These are phyloP conservation scores for Drosophila conformis DNA, from an alignment of 2,888 invertebrate species.

Conservation along the genomic window DNA sequence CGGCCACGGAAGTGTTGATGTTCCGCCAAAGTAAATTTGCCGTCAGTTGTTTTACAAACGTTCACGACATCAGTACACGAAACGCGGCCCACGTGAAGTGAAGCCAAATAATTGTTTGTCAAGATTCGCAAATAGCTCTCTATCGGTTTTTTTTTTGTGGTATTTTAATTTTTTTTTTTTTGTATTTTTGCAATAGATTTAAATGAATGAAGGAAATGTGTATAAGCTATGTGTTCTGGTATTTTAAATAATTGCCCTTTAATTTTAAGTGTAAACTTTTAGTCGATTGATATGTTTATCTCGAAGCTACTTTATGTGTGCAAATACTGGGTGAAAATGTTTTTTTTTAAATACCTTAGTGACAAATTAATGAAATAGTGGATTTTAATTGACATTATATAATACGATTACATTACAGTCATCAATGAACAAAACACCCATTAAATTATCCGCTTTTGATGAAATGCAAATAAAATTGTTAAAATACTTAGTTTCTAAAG, in stretches of 20 bases:
- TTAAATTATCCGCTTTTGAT: background rate
- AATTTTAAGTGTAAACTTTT: conserved; percentile 1
- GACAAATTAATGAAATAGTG: background rate
- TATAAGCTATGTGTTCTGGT: background rate
- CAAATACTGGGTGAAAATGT: background rate
- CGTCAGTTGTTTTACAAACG: conserved; percentile 80
- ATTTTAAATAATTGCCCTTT: background rate
- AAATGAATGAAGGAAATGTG: background rate
- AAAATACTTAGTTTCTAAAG: background rate
- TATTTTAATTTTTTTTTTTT: background rate
- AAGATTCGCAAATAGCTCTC: conserved; percentile 10
- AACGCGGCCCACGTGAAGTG: conserved; percentile 7
- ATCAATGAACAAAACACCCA: background rate
- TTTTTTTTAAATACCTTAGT: background rate
- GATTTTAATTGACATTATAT: background rate
- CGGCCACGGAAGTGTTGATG: conserved; percentile 63
- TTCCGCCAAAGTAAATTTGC: conserved; percentile 59
- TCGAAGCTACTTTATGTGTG: background rate
- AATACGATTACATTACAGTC: background rate
- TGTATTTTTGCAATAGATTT: conserved; percentile 1
- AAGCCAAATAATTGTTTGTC: conserved; percentile 20
- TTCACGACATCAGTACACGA: conserved; percentile 68
- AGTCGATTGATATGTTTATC: background rate
- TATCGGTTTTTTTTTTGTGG: conserved; percentile 3
- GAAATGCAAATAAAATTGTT: background rate